Conservation (phyloP, 2,797 vertebrate genomes). For the Acropternis orthonyx region DNA sequence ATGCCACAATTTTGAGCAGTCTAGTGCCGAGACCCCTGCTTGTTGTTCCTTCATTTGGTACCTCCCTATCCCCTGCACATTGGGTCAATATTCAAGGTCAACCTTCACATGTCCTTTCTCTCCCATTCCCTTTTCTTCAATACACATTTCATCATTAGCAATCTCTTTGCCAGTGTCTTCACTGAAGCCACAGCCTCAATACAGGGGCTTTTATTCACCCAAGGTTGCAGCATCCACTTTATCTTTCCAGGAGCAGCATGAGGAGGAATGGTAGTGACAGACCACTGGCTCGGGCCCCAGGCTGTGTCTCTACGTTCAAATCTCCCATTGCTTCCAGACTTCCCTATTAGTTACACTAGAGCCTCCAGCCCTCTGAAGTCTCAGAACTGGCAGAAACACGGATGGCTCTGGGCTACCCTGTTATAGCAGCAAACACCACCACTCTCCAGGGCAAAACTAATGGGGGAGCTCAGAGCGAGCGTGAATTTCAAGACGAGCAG, state of each 20-base stretch:
- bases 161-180: not conserved
- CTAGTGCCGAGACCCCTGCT: not conserved
- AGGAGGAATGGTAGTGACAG: constrained; percentile 56
- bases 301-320: not conserved
- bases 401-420: constrained; percentile 38
- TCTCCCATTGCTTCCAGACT: constrained; percentile 32
- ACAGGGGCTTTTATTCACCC: not conserved
- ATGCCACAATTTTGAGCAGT: not conserved
- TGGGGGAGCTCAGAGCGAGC: constrained; percentile 23
- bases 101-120: not conserved
- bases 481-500: not conserved
- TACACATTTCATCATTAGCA: not conserved
- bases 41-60: not conserved
- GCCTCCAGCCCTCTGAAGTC: not conserved
- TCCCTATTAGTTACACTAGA: not conserved
- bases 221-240: not conserved
- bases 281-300: constrained; percentile 40
- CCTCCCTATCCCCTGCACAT: not conserved
- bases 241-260: not conserved
- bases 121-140: not conserved
- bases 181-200: not conserved
- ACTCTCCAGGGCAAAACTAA: constrained; percentile 1
- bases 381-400: not conserved
- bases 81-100: not conserved
- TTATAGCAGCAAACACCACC: not conserved